Base-by-base conservation (phyloP, 2,113 vertebrate genomes). In the rabbit (Oryctolagus cuniculus) region DNA sequence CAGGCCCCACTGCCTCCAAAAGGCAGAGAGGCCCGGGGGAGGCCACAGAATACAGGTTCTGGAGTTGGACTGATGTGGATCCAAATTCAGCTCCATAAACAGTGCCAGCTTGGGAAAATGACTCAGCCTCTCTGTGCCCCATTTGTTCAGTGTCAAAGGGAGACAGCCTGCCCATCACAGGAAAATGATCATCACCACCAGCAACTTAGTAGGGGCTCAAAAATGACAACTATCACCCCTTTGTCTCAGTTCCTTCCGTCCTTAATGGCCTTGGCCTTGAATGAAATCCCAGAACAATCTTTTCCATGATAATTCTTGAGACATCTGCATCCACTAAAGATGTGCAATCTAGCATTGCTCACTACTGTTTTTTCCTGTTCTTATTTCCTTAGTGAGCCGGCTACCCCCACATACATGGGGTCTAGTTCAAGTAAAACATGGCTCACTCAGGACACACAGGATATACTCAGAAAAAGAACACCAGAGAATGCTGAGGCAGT, bases 291-390 rank as follows among this genome's bases (percentile, higher is more conserved):
- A 89, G n/a, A 78, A 34, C 27, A 84, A 34, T 82, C 63, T 29
- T 24, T 25, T 64, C 24, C 13, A 2, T 29, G 64, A 13, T 22
- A 63, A 36, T 64, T 96, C 93, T 19, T 72, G 87, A 93, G 93
- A 73, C 72, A 66, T 12, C 31, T 0, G 24, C 5, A 12, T 11
- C 25, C 86, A 61, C 21, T 31, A 44, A 51, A 27, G 21, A 58
- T 0, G 0, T 34, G 25, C 13, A 61, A 6, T 21, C 38, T 31
- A 53, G n/a, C 36, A n/a, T 2, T 38, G 25, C 25, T 87, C 29
- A 8, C 21, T 63, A 1, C 0, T 25, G 22, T 13, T 89, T 89
- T 64, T n/a, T 58, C 66, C 53, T 51, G 12, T 36, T 87, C 16
- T n/a, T 53, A 69, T 51, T 78, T 82, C 77, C 64, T 89, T 55